Evolutionary conservation across 2,888 invertebrate genomes (phyloP), one percentile per base, ranked within the genome.

Genomic region (Eristalis intricaria): DNA sequence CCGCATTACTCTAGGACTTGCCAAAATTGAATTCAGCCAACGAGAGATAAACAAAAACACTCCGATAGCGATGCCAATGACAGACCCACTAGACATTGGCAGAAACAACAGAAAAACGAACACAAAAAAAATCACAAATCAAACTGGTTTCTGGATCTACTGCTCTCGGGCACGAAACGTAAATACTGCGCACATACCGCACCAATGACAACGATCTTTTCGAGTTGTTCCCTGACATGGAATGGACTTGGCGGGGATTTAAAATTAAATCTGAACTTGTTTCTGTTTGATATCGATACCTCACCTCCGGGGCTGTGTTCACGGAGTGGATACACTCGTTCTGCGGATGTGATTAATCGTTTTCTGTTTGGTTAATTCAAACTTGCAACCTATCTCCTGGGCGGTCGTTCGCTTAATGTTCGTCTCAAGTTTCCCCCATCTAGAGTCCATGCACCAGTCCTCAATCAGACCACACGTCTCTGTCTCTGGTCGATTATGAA

Each of bases 391-490:
- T 73, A 23, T 61, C 71, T 32, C 35, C 19, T 23, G 29, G 35
- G n/a, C 65, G 74, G 77, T 85, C 74, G 60, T 74, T 69, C 13
- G 73, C 82, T 50, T 58, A 85, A 85, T 82, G 77, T 35, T 15
- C n/a, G 22, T 22, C 73, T 60, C 13, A 13, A 35, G 64, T 40
- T 66, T 35, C 68, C 50, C n/a, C 50, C n/a, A 50, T 19, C 29
- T 69, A 40, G 56, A 69, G 23, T 40, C 61, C 76, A 71, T 26
- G 40, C 40, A 40, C 63, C 63, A 70, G 23, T 40, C 19, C 64
- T 38, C 19, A 1, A 35, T 19, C 8, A 22, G 74, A 43, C 63
- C 83, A 23, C 38, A 43, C 7, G 32, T 32, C 32, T 32, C 32
- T 66, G 32, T 32, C 32, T 32, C 32, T 66, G 70, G 69, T 70